Conservation (phyloP, 37 sponge, comb jelly and placozoan genomes). For the Beroe forskalii region DNA sequence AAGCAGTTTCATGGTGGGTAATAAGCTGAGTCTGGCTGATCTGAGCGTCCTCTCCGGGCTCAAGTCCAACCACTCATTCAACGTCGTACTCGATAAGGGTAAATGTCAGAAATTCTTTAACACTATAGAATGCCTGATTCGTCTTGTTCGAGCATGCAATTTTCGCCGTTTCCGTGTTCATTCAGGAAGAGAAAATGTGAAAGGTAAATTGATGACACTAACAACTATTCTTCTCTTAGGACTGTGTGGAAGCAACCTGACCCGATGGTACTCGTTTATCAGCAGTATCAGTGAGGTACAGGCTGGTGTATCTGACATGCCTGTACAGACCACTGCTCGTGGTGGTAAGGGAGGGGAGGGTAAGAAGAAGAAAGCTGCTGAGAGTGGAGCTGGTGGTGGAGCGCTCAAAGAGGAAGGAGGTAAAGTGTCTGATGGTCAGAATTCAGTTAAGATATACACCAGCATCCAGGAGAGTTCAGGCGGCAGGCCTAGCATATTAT, state of each 20-base stretch:
- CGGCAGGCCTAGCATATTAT: too few relatives aligned
- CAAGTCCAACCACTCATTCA: constrained; percentile 43
- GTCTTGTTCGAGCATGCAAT: too few relatives aligned
- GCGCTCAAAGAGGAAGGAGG: constrained; percentile 49
- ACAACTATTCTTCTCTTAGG: too few relatives aligned
- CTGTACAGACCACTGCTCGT: neutral
- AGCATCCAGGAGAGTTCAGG: too few relatives aligned
- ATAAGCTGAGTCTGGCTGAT: constrained; percentile 7
- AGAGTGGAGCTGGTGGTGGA: constrained; percentile 4
- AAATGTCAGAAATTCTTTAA: too few relatives aligned
- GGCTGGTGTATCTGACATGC: constrained; percentile 31
- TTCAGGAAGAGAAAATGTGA: too few relatives aligned
- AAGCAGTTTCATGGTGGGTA: constrained; percentile 42
- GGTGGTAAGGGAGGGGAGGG: neutral
- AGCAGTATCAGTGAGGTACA: neutral
- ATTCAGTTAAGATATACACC: too few relatives aligned
- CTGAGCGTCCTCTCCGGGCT: constrained; percentile 34
- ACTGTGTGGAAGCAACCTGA: constrained; percentile 13
- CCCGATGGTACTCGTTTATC: neutral
- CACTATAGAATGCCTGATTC: too few relatives aligned
- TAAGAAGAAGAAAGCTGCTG: neutral
- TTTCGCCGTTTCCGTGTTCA: too few relatives aligned
- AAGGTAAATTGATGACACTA: too few relatives aligned
- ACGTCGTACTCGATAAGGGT: neutral
- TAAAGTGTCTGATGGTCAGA: neutral